Conservation (phyloP, 2,797 vertebrate genomes). For the Chromobotia macracanthus region DNA sequence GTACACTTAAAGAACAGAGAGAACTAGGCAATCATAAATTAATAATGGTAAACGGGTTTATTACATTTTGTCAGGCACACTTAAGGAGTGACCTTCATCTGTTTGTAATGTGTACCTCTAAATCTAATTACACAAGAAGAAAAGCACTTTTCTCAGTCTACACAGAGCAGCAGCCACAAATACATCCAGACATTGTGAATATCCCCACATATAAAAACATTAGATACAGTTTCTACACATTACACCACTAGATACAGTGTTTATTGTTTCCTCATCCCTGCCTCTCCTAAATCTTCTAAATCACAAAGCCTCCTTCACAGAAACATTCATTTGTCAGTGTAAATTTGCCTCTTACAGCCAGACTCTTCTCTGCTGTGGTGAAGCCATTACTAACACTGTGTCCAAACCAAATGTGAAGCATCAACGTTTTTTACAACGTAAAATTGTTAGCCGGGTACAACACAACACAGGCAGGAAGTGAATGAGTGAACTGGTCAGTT, state of each 20-base stretch:
- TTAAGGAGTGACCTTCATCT: slow-evolving; percentile 30
- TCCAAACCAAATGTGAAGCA: neutral
- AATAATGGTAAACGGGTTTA: slow-evolving; percentile 18
- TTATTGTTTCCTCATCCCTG: neutral
- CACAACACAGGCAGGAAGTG: neutral
- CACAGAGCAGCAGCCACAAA: slow-evolving; percentile 10
- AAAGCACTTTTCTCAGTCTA: slow-evolving; percentile 2
- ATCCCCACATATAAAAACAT: neutral
- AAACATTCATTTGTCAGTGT: slow-evolving; percentile 4
- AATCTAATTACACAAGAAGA: slow-evolving; percentile 11
- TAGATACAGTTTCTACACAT: neutral
- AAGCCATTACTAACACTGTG: neutral
- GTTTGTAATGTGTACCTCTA: slow-evolving; percentile 23
- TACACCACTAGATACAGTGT: neutral
- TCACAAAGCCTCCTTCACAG: neutral
- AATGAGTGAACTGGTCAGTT: slow-evolving; percentile 5
- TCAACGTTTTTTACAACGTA: too few relatives aligned
- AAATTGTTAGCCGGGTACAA: neutral
- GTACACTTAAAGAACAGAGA: neutral
- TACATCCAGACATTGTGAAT: neutral
- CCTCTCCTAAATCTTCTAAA: neutral
- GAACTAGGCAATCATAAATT: slow-evolving; percentile 6
- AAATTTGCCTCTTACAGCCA: neutral
- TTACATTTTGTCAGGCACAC: slow-evolving; percentile 5
- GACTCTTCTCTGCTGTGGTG: neutral